These are phyloP conservation scores for Cancer borealis DNA, from an alignment of 2,888 invertebrate genomes.

Conservation along the genomic window DNA sequence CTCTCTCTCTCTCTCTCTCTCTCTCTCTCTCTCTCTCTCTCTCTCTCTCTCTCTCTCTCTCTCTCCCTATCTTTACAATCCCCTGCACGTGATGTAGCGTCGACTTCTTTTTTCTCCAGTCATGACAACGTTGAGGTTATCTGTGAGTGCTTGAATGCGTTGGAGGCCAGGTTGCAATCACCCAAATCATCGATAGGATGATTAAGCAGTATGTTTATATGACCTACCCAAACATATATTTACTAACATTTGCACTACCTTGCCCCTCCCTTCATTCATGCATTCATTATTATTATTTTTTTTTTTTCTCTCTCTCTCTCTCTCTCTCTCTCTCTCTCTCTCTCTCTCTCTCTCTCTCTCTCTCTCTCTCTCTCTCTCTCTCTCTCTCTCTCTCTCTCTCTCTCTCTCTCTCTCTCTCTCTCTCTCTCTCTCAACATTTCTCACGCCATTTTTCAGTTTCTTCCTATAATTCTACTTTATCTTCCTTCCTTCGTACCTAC, in stretches of 20 bases:
- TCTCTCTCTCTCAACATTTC: background rate
- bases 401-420: slow-evolving; percentile 1
- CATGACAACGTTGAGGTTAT: background rate
- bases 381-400: background rate
- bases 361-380: background rate
- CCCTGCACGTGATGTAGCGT: background rate
- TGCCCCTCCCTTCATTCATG: too few relatives aligned
- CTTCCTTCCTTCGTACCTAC: background rate
- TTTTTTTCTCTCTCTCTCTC: background rate
- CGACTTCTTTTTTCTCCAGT: background rate
- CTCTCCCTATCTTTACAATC: background rate
- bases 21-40: slow-evolving; percentile 52
- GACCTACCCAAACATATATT: background rate
- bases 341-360: background rate
- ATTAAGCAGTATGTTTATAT: background rate
- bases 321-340: slow-evolving; percentile 12
- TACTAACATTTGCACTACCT: too few relatives aligned
- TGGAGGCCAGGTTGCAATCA: background rate
- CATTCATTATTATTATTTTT: too few relatives aligned
- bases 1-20: slow-evolving; percentile 37
- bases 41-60: slow-evolving; percentile 52
- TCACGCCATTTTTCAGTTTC: background rate
- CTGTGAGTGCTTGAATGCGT: background rate
- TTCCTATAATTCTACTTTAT: background rate
- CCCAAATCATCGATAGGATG: background rate